These are phyloP conservation scores for Mimumesa dahlbomi DNA, from an alignment of 2,888 invertebrate species.

Conservation along the genomic window DNA sequence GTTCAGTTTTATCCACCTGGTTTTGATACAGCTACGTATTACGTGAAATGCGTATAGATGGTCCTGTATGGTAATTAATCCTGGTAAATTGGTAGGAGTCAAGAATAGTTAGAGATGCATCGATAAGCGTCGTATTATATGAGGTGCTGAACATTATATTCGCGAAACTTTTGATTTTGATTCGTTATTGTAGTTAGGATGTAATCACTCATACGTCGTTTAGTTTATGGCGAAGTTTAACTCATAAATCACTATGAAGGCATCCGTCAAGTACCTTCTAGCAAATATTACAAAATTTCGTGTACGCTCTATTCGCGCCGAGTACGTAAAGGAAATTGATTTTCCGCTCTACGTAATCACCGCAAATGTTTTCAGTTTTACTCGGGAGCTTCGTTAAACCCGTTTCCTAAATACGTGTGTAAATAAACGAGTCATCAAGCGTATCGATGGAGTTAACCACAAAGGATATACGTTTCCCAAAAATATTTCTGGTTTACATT, in stretches of 20 bases:
- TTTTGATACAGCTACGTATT: too few species aligned
- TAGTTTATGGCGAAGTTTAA: slow-evolving; percentile 24
- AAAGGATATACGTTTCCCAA: too few species aligned
- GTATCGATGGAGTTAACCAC: too few species aligned
- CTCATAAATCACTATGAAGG: slow-evolving; percentile 31
- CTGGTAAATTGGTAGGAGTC: neutral
- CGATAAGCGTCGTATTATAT: neutral
- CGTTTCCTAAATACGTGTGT: too few species aligned
- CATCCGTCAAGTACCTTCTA: slow-evolving; percentile 22
- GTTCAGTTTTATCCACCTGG: too few species aligned
- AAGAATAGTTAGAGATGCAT: neutral
- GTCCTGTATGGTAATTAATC: neutral
- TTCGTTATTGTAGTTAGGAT: slow-evolving; percentile 21
- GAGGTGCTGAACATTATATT: neutral
- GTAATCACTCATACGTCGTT: slow-evolving; percentile 33
- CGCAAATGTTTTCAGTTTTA: neutral
- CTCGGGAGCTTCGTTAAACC: neutral
- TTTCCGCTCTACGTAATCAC: slow-evolving; percentile 25
- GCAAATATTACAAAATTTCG: slow-evolving; percentile 34
- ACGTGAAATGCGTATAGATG: neutral
- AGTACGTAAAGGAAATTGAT: slow-evolving; percentile 26
- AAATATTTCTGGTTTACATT: too few species aligned
- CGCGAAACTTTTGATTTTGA: slow-evolving; percentile 20
- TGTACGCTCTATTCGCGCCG: slow-evolving; percentile 26
- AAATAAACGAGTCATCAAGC: too few species aligned